Evolutionary conservation across 2,113 vertebrate genomes (phyloP).

Genomic region (Chaenocephalus aceratus): DNA sequence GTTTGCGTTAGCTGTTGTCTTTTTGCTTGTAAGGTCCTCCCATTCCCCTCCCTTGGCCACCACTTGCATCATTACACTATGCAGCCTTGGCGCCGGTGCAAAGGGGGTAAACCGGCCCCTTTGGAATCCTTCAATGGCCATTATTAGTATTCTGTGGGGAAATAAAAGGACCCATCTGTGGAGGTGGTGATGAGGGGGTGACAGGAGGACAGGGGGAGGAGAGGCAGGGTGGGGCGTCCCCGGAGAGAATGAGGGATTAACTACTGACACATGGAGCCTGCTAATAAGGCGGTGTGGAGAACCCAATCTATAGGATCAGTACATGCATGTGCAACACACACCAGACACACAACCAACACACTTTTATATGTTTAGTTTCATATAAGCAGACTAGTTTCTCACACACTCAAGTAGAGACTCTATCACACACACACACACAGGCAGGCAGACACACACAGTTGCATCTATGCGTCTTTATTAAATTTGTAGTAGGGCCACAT

Average conservation of each 20-base stretch:
- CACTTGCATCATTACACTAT: constrained; percentile 72
- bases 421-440: constrained; percentile 35
- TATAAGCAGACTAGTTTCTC: neutral
- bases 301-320: constrained; percentile 59
- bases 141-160: constrained; percentile 83
- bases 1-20: constrained; percentile 63
- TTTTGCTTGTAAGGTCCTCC: constrained; percentile 46
- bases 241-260: constrained; percentile 78
- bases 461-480: constrained; percentile 78
- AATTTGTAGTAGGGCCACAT: constrained; percentile 85
- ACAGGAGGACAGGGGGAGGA: constrained; percentile 60
- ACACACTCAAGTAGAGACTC: constrained; percentile 30
- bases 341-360: constrained; percentile 22
- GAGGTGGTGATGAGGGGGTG: constrained; percentile 76
- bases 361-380: neutral
- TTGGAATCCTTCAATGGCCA: constrained; percentile 81
- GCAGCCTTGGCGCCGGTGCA: constrained; percentile 48
- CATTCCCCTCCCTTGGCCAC: constrained; percentile 61
- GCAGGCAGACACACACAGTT: constrained; percentile 17
- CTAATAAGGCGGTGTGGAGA: constrained; percentile 78
- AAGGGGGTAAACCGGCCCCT: constrained; percentile 60
- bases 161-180: constrained; percentile 85
- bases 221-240: constrained; percentile 46
- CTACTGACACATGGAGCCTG: constrained; percentile 83
- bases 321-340: constrained; percentile 48